phyloP scores from a whole-genome alignment of 2,797 vertebrate genomes.

The Dipus sagitta region DNA sequence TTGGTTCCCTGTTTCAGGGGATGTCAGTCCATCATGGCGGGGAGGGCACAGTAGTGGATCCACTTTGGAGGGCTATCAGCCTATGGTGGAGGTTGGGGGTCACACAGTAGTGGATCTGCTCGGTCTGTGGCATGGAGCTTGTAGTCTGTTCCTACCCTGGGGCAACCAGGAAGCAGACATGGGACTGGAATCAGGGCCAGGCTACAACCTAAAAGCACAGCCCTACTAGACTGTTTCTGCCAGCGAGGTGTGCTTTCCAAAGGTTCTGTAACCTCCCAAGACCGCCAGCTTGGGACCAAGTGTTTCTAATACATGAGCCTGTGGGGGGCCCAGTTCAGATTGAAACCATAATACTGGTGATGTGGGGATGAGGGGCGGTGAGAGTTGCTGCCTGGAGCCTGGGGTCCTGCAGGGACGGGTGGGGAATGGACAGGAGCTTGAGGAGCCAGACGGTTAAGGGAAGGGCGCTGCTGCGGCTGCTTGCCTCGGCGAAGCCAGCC shows the following conservation, averaged over 20 bases:
- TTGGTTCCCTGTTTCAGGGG: too few species aligned
- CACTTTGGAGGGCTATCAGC: too few species aligned
- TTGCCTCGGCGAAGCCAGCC: neutral
- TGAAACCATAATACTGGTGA: neutral
- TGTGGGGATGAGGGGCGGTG: neutral
- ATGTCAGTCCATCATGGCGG: too few species aligned
- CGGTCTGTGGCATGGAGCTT: neutral
- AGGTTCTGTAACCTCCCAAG: neutral
- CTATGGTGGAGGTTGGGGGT: too few species aligned
- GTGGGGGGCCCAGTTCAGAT: neutral
- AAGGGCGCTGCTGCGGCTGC: rapidly evolving
- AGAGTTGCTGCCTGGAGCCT: neutral
- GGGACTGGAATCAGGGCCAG: neutral
- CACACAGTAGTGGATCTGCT: too few species aligned
- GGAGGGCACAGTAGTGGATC: too few species aligned
- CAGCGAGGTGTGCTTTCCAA: neutral
- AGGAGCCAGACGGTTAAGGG: neutral
- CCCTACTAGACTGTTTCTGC: too few species aligned
- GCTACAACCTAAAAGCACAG: neutral
- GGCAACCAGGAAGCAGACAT: neutral
- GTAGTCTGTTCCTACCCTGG: neutral
- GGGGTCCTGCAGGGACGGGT: neutral
- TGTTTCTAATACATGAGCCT: neutral
- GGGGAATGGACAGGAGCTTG: neutral
- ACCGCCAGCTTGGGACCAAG: too few species aligned